phyloP scores from a whole-genome alignment of 2,113 vertebrate species.

The Pantherophis guttatus region DNA sequence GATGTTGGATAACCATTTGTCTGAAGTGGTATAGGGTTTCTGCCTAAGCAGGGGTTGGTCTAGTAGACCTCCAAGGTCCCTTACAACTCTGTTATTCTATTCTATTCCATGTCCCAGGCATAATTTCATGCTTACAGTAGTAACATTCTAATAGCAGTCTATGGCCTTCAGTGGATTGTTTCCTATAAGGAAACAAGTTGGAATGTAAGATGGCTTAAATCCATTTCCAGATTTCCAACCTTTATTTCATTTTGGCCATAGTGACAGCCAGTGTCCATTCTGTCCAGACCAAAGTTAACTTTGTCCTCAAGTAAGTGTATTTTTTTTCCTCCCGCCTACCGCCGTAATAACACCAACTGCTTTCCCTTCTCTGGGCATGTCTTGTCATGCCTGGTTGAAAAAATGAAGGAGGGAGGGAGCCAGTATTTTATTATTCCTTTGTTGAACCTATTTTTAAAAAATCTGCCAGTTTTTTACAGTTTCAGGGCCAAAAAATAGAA shows the following conservation, averaged over 20 bases:
- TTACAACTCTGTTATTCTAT: too few species aligned
- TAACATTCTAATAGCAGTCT: background rate
- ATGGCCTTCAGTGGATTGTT: background rate
- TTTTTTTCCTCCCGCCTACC: background rate
- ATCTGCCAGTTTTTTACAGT: background rate
- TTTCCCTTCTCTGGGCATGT: background rate
- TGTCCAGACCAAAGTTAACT: background rate
- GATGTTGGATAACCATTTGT: too few species aligned
- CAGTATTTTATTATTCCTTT: background rate
- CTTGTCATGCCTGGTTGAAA: background rate
- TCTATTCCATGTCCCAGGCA: background rate
- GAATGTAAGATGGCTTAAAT: background rate
- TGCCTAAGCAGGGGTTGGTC: too few species aligned
- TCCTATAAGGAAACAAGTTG: background rate
- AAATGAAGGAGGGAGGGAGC: background rate
- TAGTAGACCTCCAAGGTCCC: too few species aligned
- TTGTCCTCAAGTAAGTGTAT: background rate
- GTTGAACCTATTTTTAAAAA: background rate
- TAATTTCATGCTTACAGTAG: background rate
- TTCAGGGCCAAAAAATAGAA: background rate
- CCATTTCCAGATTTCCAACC: background rate
- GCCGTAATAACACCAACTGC: background rate
- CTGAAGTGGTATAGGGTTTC: too few species aligned
- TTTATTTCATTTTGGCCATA: background rate
- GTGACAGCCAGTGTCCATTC: background rate